A percentile compares a stretch with the other conserved stretches of the same genome.
Evolutionary conservation across 2,113 vertebrate genomes (phyloP).

Genomic region (Neomonachus schauinslandi): DNA sequence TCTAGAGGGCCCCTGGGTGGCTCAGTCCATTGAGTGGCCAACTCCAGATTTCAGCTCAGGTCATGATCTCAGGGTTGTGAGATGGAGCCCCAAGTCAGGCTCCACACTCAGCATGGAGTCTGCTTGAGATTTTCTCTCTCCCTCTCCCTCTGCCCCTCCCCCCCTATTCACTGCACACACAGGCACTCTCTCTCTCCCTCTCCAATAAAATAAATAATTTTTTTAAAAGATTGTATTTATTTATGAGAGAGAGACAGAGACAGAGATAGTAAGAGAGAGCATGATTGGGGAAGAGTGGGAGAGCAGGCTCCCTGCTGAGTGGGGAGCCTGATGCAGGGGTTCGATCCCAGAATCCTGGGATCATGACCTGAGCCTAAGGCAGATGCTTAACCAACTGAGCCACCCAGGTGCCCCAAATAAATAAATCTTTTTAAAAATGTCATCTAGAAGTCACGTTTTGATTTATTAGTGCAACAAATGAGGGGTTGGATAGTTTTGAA

Average conservation of each 20-base stretch:
- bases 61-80: background rate
- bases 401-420: background rate
- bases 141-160: background rate
- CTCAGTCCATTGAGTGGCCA: background rate
- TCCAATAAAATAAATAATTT: background rate
- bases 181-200: fast-evolving
- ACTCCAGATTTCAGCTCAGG: background rate
- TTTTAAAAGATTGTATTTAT: background rate
- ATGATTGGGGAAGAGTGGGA: background rate
- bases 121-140: background rate
- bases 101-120: background rate
- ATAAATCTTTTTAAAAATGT: background rate
- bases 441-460: background rate
- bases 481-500: background rate
- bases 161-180: background rate
- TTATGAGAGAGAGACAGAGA: background rate
- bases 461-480: background rate
- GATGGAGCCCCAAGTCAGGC: background rate
- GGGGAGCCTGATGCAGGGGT: background rate
- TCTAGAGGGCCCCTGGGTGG: background rate
- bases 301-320: background rate
- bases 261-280: background rate
- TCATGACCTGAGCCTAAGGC: background rate
- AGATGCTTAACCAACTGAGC: background rate
- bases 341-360: background rate